phyloP scores from a whole-genome alignment of 2,888 invertebrate species.

The Mimachlamys varia region DNA sequence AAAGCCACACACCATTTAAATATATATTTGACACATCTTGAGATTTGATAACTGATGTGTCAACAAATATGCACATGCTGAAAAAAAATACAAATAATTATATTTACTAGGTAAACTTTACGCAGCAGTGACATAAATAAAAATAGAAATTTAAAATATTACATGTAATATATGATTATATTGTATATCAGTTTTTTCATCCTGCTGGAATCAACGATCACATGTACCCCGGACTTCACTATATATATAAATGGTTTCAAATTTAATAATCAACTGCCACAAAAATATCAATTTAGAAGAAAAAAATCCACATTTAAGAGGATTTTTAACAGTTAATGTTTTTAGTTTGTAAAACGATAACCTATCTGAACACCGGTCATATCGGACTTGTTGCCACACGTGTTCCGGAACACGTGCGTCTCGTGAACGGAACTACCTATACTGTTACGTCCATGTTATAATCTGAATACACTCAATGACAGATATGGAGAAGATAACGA shows the following conservation, averaged over 20 bases:
- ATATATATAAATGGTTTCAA: neutral
- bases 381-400: neutral
- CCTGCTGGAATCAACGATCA: too few relatives aligned
- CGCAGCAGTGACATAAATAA: too few relatives aligned
- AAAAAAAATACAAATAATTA: too few relatives aligned
- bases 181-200: too few relatives aligned
- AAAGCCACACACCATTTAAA: neutral
- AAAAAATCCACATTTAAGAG: conserved; percentile 22
- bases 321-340: neutral
- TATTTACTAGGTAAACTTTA: too few relatives aligned
- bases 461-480: neutral
- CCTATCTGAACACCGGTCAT: neutral
- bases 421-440: conserved; percentile 9
- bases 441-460: neutral
- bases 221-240: too few relatives aligned
- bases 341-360: conserved; percentile 23
- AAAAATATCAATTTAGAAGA: neutral
- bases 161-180: too few relatives aligned
- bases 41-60: neutral
- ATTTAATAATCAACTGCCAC: neutral
- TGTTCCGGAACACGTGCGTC: neutral
- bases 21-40: neutral
- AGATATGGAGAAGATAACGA: conserved; percentile 20
- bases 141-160: too few relatives aligned
- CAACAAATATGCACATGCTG: neutral